These are phyloP conservation scores for Penelope pileata DNA, from an alignment of 2,113 vertebrate genomes.

Conservation along the genomic window DNA sequence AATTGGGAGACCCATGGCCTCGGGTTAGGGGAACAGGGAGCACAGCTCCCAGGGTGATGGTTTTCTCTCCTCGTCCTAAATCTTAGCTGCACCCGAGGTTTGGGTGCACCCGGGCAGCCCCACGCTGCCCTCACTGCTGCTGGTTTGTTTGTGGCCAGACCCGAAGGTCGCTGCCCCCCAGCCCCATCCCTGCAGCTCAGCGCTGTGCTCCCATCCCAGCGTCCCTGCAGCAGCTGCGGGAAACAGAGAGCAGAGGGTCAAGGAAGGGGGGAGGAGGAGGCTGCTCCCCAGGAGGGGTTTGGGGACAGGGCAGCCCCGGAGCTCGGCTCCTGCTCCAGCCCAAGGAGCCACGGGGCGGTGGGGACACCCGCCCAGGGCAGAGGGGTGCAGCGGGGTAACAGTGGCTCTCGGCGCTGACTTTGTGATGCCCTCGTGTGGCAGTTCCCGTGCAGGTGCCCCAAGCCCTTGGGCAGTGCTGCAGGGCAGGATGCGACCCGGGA, in stretches of 20 bases:
- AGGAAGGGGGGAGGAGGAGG: not conserved
- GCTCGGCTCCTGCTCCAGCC: not conserved
- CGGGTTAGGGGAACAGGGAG: no score
- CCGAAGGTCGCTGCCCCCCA: rapidly evolving
- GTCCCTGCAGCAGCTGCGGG: no score
- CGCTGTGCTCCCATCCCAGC: not conserved
- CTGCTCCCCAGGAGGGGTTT: rapidly evolving
- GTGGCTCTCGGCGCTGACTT: not conserved
- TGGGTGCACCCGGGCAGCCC: no score
- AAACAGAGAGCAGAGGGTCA: not conserved
- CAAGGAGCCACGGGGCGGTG: not conserved
- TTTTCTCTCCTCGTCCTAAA: not conserved
- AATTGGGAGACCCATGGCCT: no score
- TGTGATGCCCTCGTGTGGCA: not conserved
- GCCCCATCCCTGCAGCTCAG: rapidly evolving
- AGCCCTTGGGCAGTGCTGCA: not conserved
- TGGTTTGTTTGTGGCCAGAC: not conserved
- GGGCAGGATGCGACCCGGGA: not conserved
- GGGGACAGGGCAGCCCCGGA: not conserved
- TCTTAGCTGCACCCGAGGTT: no score
- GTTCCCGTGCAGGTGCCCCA: rapidly evolving
- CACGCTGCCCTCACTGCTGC: no score
- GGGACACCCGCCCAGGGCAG: rapidly evolving
- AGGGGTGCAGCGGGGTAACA: not conserved
- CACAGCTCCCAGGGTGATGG: no score